Evolutionary conservation across 2,888 invertebrate species (phyloP), one percentile per base, ranked within the genome.

Genomic region (Anorthoa munda): DNA sequence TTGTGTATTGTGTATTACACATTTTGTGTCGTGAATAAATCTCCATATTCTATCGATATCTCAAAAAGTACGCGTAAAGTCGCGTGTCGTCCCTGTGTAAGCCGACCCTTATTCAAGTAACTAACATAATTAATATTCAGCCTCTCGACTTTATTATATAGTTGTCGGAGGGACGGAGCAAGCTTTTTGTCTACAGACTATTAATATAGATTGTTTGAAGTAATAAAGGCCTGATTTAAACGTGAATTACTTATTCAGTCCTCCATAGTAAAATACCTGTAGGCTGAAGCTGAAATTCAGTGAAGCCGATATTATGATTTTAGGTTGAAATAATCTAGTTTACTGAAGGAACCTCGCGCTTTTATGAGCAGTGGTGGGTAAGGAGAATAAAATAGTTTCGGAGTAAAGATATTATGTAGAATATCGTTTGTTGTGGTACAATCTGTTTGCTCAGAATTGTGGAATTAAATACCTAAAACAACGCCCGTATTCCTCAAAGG

Each of bases 121-220:
- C 77, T 75, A 77, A 84, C 63, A 68, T 80, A 80, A 82, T 84
- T 84, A 84, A 84, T 84, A 84, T 84, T 84, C 77, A 80, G 67
- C 66, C 80, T 75, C 77, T 77, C 72, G 61, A 79, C 75, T 75
- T 75, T 72, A 79, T 82, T 77, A 77, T 50, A 61, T 74, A 72
- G 65, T 69, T 65, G 76, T 65, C 12, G 45, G 56, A 58, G 72
- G 72, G 59, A 65, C 59, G 63, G 70, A 60, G 63, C 60, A 58
- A 72, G 79, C 68, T 84, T 84, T 84, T 84, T 84, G 84, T 80
- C 66, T 75, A 80, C 63, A 15, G 60, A 65, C 73, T 73, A 73
- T 74, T 79, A 80, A 75, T 77, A 72, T 77, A 68, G 64, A 77
- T 77, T 65, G 81, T 70, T 72, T 51, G 12, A 63, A 67, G 66